Evolutionary conservation across 1,140 invertebrate genomes (phyloP).

Genomic region (Luehdorfia chinensis): DNA sequence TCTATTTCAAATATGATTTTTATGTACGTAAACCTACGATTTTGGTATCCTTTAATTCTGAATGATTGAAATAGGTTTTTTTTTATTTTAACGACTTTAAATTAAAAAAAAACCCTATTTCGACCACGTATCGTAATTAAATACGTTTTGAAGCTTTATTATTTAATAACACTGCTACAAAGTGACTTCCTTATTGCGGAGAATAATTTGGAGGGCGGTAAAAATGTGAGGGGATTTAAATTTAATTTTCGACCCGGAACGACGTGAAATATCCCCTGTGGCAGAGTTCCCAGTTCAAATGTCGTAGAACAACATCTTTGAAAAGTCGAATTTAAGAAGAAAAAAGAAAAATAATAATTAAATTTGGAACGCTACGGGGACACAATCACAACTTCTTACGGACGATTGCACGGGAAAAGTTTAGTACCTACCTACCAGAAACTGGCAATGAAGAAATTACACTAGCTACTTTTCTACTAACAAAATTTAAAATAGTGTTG

Average conservation of each 20-base stretch:
- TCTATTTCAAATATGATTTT: too few relatives aligned
- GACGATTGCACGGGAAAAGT: neutral
- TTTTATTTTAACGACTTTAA: too few relatives aligned
- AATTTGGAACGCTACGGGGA: conserved; percentile 25
- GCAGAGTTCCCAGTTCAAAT: conserved; percentile 52
- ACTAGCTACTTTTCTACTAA: too few relatives aligned
- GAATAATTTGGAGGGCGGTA: conserved; percentile 69
- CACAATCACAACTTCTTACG: conserved; percentile 1
- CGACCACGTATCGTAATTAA: neutral
- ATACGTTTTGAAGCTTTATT: neutral
- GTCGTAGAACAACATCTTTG: conserved; percentile 43
- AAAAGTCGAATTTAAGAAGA: conserved; percentile 29
- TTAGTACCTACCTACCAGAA: conserved; percentile 1
- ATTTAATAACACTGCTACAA: conserved; percentile 37
- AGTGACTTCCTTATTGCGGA: conserved; percentile 55
- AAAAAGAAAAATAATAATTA: conserved; percentile 40
- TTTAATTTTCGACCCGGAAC: conserved; percentile 72
- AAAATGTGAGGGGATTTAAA: conserved; percentile 73
- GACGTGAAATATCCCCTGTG: conserved; percentile 68
- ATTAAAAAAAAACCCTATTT: too few relatives aligned
- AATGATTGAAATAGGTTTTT: too few relatives aligned
- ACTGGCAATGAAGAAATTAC: too few relatives aligned
- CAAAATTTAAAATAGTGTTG: too few relatives aligned
- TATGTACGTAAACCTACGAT: too few relatives aligned
- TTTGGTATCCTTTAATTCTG: too few relatives aligned